Conservation (phyloP, 2,888 invertebrate species). For the Thera britannica region DNA sequence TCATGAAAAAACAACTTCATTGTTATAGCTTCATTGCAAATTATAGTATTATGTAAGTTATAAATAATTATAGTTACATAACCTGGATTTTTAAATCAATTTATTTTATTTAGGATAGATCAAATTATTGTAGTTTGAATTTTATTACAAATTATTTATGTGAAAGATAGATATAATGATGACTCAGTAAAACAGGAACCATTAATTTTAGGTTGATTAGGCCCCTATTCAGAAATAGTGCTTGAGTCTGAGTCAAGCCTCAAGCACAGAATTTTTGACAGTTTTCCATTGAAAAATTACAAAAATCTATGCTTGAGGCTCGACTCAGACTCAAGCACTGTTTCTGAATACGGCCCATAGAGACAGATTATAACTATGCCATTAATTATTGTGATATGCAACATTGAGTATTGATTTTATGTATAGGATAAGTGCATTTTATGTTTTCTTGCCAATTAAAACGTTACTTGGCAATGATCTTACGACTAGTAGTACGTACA, state of each 20-base stretch:
- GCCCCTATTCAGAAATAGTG: no score
- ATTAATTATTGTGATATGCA: constrained; percentile 18
- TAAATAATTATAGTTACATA: no score
- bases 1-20: neutral
- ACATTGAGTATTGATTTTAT: neutral
- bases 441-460: constrained; percentile 13
- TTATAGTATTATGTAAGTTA: no score
- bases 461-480: neutral
- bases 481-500: constrained; percentile 4
- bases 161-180: neutral
- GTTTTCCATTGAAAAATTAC: no score
- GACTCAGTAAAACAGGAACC: neutral
- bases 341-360: neutral
- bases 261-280: no score
- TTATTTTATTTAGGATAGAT: neutral
- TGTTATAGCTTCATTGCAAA: no score
- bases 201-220: neutral
- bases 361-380: neutral
- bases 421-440: constrained; percentile 1
- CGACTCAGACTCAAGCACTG: no score
- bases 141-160: no score
- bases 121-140: no score
- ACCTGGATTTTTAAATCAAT: neutral
- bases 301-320: no score
- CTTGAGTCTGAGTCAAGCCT: no score